phyloP scores from a whole-genome alignment of 2,797 vertebrate species.

The Chaetophractus vellerosus region DNA sequence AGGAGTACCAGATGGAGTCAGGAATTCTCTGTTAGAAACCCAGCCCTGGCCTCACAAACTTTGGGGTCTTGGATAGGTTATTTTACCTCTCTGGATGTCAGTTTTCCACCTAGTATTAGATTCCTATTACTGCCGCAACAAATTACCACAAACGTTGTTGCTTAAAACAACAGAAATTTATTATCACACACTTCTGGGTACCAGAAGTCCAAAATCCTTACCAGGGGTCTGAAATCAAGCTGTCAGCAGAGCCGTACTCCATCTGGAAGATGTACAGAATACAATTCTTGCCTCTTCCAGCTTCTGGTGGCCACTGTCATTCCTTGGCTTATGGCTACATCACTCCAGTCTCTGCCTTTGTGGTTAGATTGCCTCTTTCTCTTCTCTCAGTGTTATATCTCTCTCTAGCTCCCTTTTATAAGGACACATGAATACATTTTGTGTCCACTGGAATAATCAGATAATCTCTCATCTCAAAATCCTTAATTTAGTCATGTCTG shows the following conservation, averaged over 20 bases:
- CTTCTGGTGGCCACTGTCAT: neutral
- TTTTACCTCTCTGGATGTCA: conserved; percentile 1
- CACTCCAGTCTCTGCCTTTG: neutral
- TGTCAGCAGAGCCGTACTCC: neutral
- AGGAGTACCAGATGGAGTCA: neutral
- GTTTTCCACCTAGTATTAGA: conserved; percentile 30
- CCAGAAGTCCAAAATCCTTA: neutral
- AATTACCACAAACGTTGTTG: neutral
- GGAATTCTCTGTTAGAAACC: neutral
- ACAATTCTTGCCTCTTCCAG: neutral
- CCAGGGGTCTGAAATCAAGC: neutral
- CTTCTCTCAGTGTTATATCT: neutral
- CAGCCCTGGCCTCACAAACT: neutral
- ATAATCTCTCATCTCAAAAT: conserved; percentile 18
- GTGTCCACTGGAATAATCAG: neutral
- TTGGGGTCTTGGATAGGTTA: neutral
- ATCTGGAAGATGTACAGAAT: neutral
- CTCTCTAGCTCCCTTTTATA: neutral
- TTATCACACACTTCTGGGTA: neutral
- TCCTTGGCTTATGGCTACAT: neutral
- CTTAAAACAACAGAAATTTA: neutral
- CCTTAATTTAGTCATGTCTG: conserved; percentile 5
- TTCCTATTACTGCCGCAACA: neutral
- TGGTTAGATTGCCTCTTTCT: neutral
- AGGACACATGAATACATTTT: neutral